Evolutionary conservation across 2,888 invertebrate species (phyloP).

Genomic region (Sphaeridia pumilis): DNA sequence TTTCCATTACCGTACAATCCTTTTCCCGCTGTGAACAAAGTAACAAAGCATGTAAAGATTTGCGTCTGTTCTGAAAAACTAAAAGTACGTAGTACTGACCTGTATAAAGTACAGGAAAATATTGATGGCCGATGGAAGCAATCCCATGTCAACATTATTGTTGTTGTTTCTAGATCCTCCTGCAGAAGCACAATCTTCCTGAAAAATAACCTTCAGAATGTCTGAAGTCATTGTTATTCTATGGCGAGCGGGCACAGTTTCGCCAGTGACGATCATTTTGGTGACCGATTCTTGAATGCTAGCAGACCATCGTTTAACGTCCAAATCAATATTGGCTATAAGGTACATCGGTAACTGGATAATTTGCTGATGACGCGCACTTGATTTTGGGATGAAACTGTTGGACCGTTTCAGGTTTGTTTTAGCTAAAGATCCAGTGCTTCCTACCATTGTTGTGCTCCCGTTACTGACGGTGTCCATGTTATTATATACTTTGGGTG

Average conservation of each 20-base stretch:
- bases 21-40: conserved; percentile 52
- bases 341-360: conserved; percentile 1
- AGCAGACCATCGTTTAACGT: conserved; percentile 31
- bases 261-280: conserved; percentile 32
- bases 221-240: conserved; percentile 33
- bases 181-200: not conserved
- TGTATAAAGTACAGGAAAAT: conserved; percentile 76
- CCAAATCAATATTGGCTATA: conserved; percentile 21
- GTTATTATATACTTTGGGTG: too few species aligned
- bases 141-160: conserved; percentile 40
- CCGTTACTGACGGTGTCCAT: too few species aligned
- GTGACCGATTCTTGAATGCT: conserved; percentile 29
- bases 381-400: conserved; percentile 25
- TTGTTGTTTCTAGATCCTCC: not conserved
- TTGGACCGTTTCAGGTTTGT: conserved; percentile 28
- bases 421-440: too few species aligned
- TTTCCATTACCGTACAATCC: conserved; percentile 78
- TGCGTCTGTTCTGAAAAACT: not conserved
- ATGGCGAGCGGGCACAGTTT: conserved; percentile 30
- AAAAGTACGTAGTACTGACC: conserved; percentile 36
- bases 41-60: not conserved
- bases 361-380: not conserved
- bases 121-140: conserved; percentile 71
- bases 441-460: not conserved
- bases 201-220: conserved; percentile 27